Evolutionary conservation across 35 echinoderm and acorn worm species (phyloP), one percentile per base, ranked within the genome.

Genomic region (Holothuria glaberrima): DNA sequence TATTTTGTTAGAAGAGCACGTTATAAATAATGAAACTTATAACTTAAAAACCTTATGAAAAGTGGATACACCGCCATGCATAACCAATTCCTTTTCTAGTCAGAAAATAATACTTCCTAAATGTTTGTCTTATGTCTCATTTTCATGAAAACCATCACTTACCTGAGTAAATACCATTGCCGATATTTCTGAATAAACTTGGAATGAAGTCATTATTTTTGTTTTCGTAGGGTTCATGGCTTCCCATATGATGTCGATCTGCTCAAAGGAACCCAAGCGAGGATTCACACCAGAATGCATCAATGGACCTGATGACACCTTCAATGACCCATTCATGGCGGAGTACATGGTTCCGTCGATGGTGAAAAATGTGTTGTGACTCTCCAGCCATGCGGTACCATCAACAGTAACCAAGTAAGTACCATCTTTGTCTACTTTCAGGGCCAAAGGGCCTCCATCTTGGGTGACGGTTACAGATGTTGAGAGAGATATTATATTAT

Each of bases 111-210:
- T n/a, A n/a, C n/a, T n/a, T n/a, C n/a, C n/a, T n/a, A n/a, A n/a
- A n/a, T n/a, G n/a, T n/a, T n/a, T n/a, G n/a, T n/a, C n/a, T n/a
- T n/a, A n/a, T n/a, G n/a, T n/a, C n/a, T n/a, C n/a, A n/a, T n/a
- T n/a, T n/a, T n/a, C n/a, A n/a, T n/a, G n/a, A n/a, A n/a, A n/a
- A n/a, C n/a, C n/a, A 7, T 41, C 36, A 41, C 66, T 73, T 19
- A 88, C 86, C 86, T 88, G 86, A 70, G 86, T 34, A 33, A 88
- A 88, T 12, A 88, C 86, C n/a, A 88, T 24, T n/a, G 86, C 86
- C 45, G 86, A 74, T 6, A 27, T 26, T 0, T 88, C 86, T 13
- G 62, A 29, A 57, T 88, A 88, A 12, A 88, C 86, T 88, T 70
- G 62, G 34, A 88, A 67, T 2, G 63, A 71, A 72, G 86, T 88